Conservation (phyloP, 2,797 vertebrate genomes). For the Sitta carolinensis region DNA sequence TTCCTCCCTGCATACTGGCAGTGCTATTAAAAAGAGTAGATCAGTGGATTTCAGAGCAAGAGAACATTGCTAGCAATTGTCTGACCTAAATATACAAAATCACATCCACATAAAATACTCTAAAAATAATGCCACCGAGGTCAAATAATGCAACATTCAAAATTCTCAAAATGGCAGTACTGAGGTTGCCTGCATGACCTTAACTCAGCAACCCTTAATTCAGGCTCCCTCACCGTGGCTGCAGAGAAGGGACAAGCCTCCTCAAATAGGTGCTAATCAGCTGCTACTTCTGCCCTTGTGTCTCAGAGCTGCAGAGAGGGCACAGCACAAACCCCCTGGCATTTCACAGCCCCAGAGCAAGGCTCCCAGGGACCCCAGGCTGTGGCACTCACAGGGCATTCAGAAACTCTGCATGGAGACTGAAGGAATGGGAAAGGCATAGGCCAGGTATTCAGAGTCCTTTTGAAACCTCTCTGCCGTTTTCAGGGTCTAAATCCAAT, state of each 20-base stretch:
- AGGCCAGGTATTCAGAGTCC: not conserved
- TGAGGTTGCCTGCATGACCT: conserved; percentile 8
- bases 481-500: not conserved
- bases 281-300: not conserved
- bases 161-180: conserved; percentile 13
- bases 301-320: not conserved
- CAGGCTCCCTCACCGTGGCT: not conserved
- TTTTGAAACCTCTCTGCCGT: not conserved
- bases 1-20: not conserved
- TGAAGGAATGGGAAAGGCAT: not conserved
- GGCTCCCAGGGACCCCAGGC: not conserved
- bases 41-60: not conserved
- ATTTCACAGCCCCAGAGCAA: not conserved
- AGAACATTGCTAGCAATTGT: not conserved
- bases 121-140: conserved; percentile 18
- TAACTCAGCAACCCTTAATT: conserved; percentile 43
- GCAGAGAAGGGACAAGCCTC: not conserved
- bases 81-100: conserved; percentile 47
- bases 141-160: not conserved
- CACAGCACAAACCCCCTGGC: not conserved
- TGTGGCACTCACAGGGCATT: not conserved
- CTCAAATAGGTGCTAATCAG: conserved; percentile 35
- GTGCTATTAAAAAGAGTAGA: not conserved
- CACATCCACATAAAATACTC: conserved; percentile 23
- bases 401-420: not conserved